Conservation (phyloP, 2,113 vertebrate genomes). For the Tachuris rubrigastra region DNA sequence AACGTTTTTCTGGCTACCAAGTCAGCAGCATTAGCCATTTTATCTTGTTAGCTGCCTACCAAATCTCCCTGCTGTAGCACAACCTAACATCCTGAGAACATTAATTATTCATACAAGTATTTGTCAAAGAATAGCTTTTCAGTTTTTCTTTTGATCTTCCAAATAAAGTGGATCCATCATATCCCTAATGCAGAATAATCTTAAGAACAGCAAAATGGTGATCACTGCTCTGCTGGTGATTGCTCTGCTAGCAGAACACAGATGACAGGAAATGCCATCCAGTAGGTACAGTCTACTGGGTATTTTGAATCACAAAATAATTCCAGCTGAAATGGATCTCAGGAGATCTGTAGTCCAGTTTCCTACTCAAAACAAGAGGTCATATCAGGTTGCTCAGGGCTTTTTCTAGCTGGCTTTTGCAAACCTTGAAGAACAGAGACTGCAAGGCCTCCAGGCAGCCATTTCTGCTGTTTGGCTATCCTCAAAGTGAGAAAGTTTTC, state of each 20-base stretch:
- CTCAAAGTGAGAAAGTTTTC: neutral
- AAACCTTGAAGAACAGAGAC: neutral
- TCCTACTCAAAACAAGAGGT: neutral
- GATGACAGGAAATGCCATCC: neutral
- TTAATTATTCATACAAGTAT: constrained; percentile 21
- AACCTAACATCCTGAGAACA: neutral
- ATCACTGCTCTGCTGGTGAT: neutral
- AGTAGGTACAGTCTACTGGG: neutral
- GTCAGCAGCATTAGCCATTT: neutral
- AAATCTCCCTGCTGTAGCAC: neutral
- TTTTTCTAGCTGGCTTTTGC: neutral
- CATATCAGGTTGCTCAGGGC: accelerated
- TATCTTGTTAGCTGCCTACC: neutral
- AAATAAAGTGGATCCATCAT: neutral
- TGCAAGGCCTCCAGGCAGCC: neutral
- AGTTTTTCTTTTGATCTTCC: constrained; percentile 19
- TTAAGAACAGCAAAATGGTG: neutral
- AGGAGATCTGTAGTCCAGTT: neutral
- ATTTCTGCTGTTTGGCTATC: neutral
- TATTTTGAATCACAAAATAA: neutral
- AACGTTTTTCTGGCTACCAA: neutral
- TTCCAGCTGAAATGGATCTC: neutral
- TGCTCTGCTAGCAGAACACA: neutral
- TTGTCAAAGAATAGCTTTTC: constrained; percentile 27
- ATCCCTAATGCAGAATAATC: neutral